A percentile compares a stretch with the other conserved stretches of the same genome.
Evolutionary conservation across 2,888 invertebrate species (phyloP).

Genomic region (Metellina segmentata): DNA sequence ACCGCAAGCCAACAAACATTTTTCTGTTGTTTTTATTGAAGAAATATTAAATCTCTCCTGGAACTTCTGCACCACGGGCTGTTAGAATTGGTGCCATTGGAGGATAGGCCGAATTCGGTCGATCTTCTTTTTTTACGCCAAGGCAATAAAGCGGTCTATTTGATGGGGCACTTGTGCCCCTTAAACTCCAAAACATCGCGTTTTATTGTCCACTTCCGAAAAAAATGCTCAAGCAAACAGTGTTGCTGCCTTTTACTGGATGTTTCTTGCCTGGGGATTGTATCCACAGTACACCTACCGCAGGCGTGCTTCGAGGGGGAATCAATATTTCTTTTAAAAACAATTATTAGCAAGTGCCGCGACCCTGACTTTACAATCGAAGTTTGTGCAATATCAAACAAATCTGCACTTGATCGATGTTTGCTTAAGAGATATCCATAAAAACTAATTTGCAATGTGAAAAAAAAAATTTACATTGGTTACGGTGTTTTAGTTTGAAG

Average conservation of each 20-base stretch:
- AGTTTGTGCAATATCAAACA: no score
- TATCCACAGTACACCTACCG: conserved; percentile 12
- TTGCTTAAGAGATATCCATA: no score
- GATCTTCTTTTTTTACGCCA: conserved; percentile 6
- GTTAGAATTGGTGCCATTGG: conserved; percentile 10
- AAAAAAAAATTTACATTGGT: no score
- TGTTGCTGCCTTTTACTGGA: conserved; percentile 3
- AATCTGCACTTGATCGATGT: no score
- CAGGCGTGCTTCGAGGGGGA: no score
- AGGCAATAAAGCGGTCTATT: conserved; percentile 56
- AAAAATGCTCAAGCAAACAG: not conserved
- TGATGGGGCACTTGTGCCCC: conserved; percentile 50
- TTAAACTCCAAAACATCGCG: conserved; percentile 49
- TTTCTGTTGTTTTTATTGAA: not conserved
- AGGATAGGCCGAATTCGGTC: conserved; percentile 2
- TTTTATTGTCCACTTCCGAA: conserved; percentile 55
- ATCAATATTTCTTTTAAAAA: no score
- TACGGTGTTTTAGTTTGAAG: no score
- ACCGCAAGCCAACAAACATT: not conserved
- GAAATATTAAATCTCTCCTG: conserved; percentile 30
- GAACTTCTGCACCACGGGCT: conserved; percentile 5
- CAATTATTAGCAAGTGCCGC: no score
- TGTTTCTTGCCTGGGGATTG: conserved; percentile 8
- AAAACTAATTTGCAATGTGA: no score
- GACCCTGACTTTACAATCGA: no score